Evolutionary conservation across 2,888 invertebrate genomes (phyloP).

Genomic region (Cheilosia variabilis): DNA sequence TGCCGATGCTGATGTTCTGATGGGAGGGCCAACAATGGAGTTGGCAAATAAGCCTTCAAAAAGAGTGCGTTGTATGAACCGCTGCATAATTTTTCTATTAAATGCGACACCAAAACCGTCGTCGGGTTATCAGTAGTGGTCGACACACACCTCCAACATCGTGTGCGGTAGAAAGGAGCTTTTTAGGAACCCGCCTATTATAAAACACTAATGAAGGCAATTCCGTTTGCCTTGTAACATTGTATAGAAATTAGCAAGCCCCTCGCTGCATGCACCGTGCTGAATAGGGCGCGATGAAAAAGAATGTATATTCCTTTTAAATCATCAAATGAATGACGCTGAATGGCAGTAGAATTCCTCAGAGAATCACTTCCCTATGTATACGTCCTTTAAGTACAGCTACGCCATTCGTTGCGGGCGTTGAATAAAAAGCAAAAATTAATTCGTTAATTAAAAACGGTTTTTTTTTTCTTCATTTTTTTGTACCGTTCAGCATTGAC

Average conservation of each 20-base stretch:
- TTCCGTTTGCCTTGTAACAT: slow-evolving; percentile 29
- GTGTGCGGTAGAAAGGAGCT: too few relatives aligned
- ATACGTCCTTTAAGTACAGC: slow-evolving; percentile 33
- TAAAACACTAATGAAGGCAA: slow-evolving; percentile 23
- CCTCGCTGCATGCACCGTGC: background rate
- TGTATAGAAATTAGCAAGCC: slow-evolving; percentile 19
- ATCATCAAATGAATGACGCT: slow-evolving; percentile 49
- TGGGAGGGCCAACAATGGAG: too few relatives aligned
- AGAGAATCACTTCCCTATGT: slow-evolving; percentile 20
- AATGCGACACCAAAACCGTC: too few relatives aligned
- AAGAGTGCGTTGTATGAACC: too few relatives aligned
- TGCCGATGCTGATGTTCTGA: too few relatives aligned
- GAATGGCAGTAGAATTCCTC: slow-evolving; percentile 35
- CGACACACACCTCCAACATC: too few relatives aligned
- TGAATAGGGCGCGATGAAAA: slow-evolving; percentile 27
- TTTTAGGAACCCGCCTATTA: background rate
- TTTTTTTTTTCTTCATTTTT: slow-evolving; percentile 10
- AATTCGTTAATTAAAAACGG: slow-evolving; percentile 74
- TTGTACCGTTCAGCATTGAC: slow-evolving; percentile 62
- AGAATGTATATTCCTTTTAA: slow-evolving; percentile 7
- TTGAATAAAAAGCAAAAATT: slow-evolving; percentile 75
- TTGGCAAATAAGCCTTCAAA: too few relatives aligned
- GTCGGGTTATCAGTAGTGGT: too few relatives aligned
- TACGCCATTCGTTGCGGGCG: slow-evolving; percentile 69
- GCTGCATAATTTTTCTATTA: too few relatives aligned